These are phyloP conservation scores for Psophia crepitans DNA, from an alignment of 2,113 vertebrate species.

Conservation along the genomic window DNA sequence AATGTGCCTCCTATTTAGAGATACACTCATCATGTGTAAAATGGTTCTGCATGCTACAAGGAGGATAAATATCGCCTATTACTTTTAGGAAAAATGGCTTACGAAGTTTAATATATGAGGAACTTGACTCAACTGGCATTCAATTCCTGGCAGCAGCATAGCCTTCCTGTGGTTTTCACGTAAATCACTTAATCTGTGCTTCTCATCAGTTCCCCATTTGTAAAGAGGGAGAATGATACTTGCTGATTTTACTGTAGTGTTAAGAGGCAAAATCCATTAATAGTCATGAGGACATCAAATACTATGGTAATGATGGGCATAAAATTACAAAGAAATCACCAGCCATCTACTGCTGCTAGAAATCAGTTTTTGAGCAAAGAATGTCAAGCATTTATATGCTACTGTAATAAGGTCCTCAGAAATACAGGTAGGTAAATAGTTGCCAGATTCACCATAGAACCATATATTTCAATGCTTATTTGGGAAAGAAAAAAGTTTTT, in stretches of 20 bases:
- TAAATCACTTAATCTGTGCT: constrained; percentile 22
- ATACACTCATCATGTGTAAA: not conserved
- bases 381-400: not conserved
- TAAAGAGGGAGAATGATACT: constrained; percentile 33
- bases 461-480: not conserved
- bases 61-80: not conserved
- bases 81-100: not conserved
- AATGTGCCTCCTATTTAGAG: not conserved
- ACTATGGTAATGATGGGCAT: constrained; percentile 7
- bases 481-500: not conserved
- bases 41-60: not conserved
- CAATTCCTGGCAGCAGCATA: constrained; percentile 2
- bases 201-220: not conserved
- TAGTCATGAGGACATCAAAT: constrained; percentile 48
- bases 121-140: constrained; percentile 4
- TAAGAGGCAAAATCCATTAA: constrained; percentile 51
- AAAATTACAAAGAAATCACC: constrained; percentile 37
- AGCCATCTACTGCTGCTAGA: not conserved
- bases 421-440: not conserved
- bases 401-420: not conserved
- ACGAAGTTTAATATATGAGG: not conserved
- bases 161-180: not conserved
- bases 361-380: constrained; percentile 11
- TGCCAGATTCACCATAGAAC: not conserved
- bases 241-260: constrained; percentile 23